A percentile compares a stretch with the other conserved stretches of the same genome.
Conservation (phyloP, 2,888 invertebrate genomes). For the Beris chalybata region DNA sequence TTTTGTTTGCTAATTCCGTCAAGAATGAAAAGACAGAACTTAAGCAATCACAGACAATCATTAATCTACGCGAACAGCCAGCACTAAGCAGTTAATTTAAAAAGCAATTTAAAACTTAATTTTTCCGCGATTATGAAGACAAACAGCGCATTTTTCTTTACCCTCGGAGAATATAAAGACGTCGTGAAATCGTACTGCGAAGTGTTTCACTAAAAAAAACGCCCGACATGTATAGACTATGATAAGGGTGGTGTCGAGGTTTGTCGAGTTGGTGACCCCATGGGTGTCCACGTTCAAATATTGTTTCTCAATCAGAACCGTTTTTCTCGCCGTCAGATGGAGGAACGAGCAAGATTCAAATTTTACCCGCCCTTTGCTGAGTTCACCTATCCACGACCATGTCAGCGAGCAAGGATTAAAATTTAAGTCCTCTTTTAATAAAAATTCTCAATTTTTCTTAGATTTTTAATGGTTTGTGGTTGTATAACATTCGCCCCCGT, state of each 20-base stretch:
- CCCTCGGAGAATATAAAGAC: slow-evolving; percentile 35
- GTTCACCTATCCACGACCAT: slow-evolving; percentile 46
- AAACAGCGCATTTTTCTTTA: slow-evolving; percentile 43
- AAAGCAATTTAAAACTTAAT: slow-evolving; percentile 55
- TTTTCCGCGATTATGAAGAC: slow-evolving; percentile 52
- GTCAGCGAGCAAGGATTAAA: slow-evolving; percentile 32
- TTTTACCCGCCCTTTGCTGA: slow-evolving; percentile 12
- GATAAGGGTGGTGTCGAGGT: background rate
- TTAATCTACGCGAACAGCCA: slow-evolving; percentile 38
- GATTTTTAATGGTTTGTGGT: too few species aligned
- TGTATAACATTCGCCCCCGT: too few species aligned
- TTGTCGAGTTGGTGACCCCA: slow-evolving; percentile 6
- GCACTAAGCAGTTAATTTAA: slow-evolving; percentile 47
- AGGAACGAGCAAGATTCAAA: background rate
- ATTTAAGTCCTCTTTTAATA: slow-evolving; percentile 34
- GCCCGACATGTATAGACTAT: background rate
- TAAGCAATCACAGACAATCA: slow-evolving; percentile 17
- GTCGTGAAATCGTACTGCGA: slow-evolving; percentile 1
- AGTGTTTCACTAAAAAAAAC: background rate
- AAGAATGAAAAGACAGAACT: too few species aligned
- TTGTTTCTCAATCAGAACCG: slow-evolving; percentile 35
- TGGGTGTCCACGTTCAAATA: slow-evolving; percentile 30
- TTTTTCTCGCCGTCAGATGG: background rate
- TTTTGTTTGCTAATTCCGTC: too few species aligned
- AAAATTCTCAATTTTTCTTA: slow-evolving; percentile 14